Evolutionary conservation across 2,797 vertebrate genomes (phyloP), one percentile per base, ranked within the genome.

Genomic region (Smutsia temminckii): DNA sequence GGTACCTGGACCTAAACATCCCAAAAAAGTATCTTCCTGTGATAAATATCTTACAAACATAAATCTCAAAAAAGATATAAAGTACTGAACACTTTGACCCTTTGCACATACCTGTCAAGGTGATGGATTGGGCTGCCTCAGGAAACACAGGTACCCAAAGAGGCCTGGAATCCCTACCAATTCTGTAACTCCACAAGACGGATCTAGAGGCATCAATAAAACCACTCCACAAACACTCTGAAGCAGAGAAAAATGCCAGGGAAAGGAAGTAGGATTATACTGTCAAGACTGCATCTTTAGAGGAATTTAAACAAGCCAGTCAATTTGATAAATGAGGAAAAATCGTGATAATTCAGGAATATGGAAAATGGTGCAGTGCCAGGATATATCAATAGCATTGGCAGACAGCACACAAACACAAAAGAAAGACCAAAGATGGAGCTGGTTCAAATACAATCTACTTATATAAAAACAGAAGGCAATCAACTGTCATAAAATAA

Each of bases 281-380:
- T 85, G 85, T 88, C 20, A 85, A 92, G 71, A 84, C 2, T 59
- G 20, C 21, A 78, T 72, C 66, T 57, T 87, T 21, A 64, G 29
- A 46, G 59, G 25, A 96, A 83, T 88, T 85, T 68, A 69, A 69
- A 95, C n/a, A 57, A 89, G 16, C 14, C 63, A 46, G 11, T 57
- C 55, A 87, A 64, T 42, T 86, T 92, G 57, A 87, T 37, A 85
- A 83, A 78, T 77, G 91, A 90, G n/a, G 29, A 85, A 64, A 85
- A 59, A 75, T 71, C 0, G 4, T 46, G 55, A 83, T 68, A 75
- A 85, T 69, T 88, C 55, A 85, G 34, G 59, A 72, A 81, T 57
- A 92, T n/a, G 25, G 75, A 69, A 79, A 85, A 94, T 3, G 55
- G 18, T 40, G 25, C 32, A 63, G 23, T 10, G 16, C 27, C 11